Percentiles rank a stretch among this genome's conserved stretches.
These are phyloP conservation scores for Ceratina australensis DNA, from an alignment of 1,140 invertebrate genomes.

Conservation along the genomic window DNA sequence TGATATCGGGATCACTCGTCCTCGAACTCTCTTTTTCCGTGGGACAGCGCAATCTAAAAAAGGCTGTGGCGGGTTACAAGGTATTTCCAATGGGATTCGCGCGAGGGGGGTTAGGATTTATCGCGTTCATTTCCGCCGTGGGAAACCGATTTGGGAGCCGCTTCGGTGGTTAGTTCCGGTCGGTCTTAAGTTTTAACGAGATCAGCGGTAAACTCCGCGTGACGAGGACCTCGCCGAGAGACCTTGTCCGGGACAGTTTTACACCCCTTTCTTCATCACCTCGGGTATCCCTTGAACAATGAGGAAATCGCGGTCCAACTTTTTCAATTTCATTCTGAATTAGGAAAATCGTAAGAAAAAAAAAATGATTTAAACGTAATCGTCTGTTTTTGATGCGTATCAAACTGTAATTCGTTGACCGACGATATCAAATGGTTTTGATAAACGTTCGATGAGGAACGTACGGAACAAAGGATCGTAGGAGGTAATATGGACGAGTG, in stretches of 20 bases:
- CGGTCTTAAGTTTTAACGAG: slow-evolving; percentile 59
- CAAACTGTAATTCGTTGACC: too few species aligned
- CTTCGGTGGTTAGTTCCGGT: slow-evolving; percentile 18
- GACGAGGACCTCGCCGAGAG: slow-evolving; percentile 27
- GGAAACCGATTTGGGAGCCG: slow-evolving; percentile 43
- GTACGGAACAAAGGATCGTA: too few species aligned
- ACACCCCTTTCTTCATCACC: not conserved
- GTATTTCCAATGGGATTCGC: not conserved
- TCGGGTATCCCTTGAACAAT: not conserved
- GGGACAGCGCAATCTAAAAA: not conserved
- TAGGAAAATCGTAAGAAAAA: too few species aligned
- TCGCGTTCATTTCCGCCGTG: slow-evolving; percentile 40
- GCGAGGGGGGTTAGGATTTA: slow-evolving; percentile 54
- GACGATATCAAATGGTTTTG: too few species aligned
- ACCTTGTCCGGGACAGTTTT: slow-evolving; percentile 18
- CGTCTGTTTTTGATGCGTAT: too few species aligned
- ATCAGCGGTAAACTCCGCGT: slow-evolving; percentile 52
- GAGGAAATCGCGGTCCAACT: not conserved
- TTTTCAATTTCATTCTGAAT: not conserved
- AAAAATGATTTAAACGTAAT: too few species aligned
- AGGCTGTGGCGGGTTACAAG: not conserved
- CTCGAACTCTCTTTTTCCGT: too few species aligned
- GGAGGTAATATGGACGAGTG: too few species aligned
- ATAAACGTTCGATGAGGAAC: too few species aligned
- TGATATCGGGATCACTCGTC: too few species aligned